A percentile compares a stretch with the other conserved stretches of the same genome.
Conservation (phyloP, 2,888 invertebrate genomes). For the Halocaridina rubra region DNA sequence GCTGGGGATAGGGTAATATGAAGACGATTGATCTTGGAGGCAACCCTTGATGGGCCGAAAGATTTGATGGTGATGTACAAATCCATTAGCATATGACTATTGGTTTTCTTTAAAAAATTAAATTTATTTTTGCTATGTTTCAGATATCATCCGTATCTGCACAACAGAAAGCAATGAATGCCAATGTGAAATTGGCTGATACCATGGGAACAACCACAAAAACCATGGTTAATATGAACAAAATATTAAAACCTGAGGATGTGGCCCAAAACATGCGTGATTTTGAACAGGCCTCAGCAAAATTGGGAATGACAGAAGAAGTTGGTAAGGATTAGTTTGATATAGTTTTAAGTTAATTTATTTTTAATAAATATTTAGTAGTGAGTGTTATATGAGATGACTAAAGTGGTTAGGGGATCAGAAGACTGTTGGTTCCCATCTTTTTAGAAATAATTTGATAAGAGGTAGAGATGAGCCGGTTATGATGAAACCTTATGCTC, state of each 20-base stretch:
- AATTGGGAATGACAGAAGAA: conserved; percentile 96
- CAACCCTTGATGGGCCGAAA: no score
- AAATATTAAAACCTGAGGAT: conserved; percentile 85
- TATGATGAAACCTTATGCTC: no score
- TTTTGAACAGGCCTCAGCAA: conserved; percentile 85
- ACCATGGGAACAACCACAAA: conserved; percentile 90
- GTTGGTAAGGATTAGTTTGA: conserved; percentile 77
- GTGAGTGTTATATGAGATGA: not conserved
- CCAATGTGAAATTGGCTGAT: conserved; percentile 86
- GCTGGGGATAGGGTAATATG: no score
- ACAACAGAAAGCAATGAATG: conserved; percentile 90
- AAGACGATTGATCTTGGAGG: no score
- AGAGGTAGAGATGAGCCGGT: no score
- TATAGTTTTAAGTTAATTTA: not conserved
- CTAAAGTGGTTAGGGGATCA: no score
- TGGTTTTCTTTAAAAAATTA: no score
- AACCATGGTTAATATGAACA: conserved; percentile 90
- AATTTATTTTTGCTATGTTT: not conserved
- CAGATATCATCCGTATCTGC: conserved; percentile 80
- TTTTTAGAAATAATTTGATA: no score
- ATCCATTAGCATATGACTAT: no score
- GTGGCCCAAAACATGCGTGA: conserved; percentile 85
- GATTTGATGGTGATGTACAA: no score
- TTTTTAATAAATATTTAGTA: not conserved
- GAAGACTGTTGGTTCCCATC: no score